phyloP scores from a whole-genome alignment of 1,140 invertebrate genomes.

The Palaemon carinicauda region DNA sequence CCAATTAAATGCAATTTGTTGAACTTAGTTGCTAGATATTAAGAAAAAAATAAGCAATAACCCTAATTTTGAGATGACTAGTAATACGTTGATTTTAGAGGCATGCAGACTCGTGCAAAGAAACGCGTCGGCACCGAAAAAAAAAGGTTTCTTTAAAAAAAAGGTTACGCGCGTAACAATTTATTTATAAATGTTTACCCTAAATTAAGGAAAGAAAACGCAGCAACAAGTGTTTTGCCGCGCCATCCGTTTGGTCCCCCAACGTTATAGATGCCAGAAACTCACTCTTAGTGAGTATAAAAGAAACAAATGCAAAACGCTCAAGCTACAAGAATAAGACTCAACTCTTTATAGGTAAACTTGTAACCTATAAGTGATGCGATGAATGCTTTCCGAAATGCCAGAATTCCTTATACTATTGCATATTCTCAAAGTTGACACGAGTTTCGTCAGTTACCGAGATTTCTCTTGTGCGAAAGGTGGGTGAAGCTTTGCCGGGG shows the following conservation, averaged over 20 bases:
- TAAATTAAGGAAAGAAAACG: conserved; percentile 6
- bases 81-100: too few relatives aligned
- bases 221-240: conserved; percentile 45
- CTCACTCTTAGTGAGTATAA: neutral
- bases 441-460: conserved; percentile 40
- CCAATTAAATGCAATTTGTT: too few relatives aligned
- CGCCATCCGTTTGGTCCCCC: conserved; percentile 6
- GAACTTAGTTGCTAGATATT: too few relatives aligned
- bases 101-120: too few relatives aligned
- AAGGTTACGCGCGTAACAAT: too few relatives aligned
- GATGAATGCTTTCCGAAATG: neutral
- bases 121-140: neutral
- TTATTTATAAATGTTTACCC: too few relatives aligned
- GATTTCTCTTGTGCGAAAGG: conserved; percentile 14
- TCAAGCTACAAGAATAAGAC: neutral
- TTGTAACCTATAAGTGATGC: neutral
- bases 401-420: neutral
- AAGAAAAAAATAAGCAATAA: too few relatives aligned
- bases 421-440: neutral
- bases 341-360: neutral
- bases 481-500: neutral
- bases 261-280: conserved; percentile 32
- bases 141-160: too few relatives aligned
- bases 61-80: too few relatives aligned
- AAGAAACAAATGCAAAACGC: conserved; percentile 4